Conservation (phyloP, 2,888 invertebrate genomes). For the Rhimphoctona megacephalus region DNA sequence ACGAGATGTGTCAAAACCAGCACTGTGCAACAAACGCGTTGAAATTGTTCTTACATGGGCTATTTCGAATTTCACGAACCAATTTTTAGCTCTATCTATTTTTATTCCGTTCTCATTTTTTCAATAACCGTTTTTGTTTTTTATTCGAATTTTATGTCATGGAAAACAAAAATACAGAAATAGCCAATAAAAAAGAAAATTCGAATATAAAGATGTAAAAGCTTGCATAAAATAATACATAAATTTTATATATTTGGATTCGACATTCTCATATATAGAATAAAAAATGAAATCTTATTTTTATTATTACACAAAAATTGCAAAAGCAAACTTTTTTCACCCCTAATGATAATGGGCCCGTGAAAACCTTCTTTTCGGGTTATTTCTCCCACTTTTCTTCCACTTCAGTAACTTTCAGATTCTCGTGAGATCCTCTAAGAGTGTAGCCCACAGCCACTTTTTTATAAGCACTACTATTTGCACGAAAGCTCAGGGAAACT, state of each 20-base stretch:
- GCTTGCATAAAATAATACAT: not conserved
- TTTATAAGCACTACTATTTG: not conserved
- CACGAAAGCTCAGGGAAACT: not conserved
- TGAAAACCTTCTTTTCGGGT: no score
- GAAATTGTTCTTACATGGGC: constrained; percentile 44
- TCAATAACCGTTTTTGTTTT: no score
- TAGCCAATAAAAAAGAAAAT: no score
- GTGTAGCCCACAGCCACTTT: no score
- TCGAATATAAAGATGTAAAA: not conserved
- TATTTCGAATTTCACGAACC: not conserved
- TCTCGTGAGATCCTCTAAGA: no score
- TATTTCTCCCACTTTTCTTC: no score
- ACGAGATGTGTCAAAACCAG: constrained; percentile 54
- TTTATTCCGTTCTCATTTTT: not conserved
- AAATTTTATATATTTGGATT: not conserved
- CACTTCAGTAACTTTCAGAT: no score
- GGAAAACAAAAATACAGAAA: no score
- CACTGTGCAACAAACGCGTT: constrained; percentile 27
- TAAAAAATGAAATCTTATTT: not conserved
- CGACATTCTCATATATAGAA: not conserved
- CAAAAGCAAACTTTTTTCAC: no score
- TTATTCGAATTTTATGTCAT: no score
- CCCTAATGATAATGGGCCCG: no score
- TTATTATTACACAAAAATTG: no score
- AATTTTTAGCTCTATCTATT: not conserved